A percentile compares a stretch with the other conserved stretches of the same genome.
phyloP scores from a whole-genome alignment of 1,140 invertebrate species.

The Idris sp. region DNA sequence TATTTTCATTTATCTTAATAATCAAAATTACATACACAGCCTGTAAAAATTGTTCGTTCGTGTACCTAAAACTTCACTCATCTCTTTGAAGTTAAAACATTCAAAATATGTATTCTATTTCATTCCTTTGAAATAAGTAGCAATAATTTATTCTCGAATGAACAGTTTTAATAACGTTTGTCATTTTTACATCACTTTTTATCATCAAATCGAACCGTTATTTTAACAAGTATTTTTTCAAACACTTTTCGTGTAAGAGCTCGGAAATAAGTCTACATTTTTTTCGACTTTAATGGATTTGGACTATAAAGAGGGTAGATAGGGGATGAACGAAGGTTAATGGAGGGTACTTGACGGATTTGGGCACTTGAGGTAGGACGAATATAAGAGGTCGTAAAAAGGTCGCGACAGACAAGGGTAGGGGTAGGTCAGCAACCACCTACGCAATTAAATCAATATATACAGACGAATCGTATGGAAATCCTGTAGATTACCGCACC shows the following conservation, averaged over 20 bases:
- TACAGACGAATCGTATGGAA: conserved; percentile 38
- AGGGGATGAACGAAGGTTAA: conserved; percentile 8
- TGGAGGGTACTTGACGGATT: conserved; percentile 63
- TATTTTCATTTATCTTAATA: conserved; percentile 70
- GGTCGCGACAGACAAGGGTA: conserved; percentile 63
- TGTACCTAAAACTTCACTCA: no score
- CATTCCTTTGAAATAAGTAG: no score
- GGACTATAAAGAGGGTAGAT: neutral
- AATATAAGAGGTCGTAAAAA: conserved; percentile 67
- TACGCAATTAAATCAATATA: conserved; percentile 71
- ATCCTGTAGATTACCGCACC: conserved; percentile 28
- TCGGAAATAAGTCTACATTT: no score
- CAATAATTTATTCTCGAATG: no score
- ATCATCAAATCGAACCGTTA: no score
- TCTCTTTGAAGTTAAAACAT: no score
- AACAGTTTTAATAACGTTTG: no score
- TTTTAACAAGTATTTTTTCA: no score
- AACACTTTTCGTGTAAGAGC: conserved; percentile 1
- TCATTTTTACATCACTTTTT: no score
- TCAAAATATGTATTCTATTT: no score
- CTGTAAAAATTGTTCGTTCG: conserved; percentile 63
- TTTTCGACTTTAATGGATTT: no score
- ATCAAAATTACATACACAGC: conserved; percentile 67
- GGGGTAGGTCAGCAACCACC: conserved; percentile 75
- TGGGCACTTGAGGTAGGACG: conserved; percentile 72